A percentile compares a stretch with the other conserved stretches of the same genome.
Conservation (phyloP, 2,797 vertebrate genomes). For the Meda fulgida region DNA sequence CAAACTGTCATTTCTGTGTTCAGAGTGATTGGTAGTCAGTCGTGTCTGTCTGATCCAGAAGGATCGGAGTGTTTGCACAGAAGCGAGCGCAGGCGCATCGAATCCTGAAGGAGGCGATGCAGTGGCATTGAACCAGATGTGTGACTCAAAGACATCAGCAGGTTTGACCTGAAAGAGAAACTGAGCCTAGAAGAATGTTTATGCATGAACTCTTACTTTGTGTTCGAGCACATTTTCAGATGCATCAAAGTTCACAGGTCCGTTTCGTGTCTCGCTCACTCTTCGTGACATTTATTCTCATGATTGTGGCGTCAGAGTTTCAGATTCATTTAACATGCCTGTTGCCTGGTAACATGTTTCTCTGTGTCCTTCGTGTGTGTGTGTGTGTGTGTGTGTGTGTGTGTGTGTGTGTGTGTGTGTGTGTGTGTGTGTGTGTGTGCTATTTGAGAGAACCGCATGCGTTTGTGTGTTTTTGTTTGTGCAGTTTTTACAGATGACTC, state of each 20-base stretch:
- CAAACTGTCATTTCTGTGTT: neutral
- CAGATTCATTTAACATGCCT: neutral
- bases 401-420: neutral
- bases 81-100: neutral
- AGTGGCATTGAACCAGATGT: neutral
- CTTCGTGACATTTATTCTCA: neutral
- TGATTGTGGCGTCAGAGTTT: neutral
- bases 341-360: neutral
- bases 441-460: neutral
- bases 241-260: neutral
- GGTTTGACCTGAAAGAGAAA: neutral
- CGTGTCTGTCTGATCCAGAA: neutral
- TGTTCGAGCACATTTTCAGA: neutral
- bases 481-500: neutral
- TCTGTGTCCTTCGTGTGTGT: neutral
- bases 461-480: constrained; percentile 5
- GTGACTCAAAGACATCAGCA: neutral
- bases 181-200: neutral
- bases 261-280: neutral
- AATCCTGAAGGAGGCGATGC: neutral
- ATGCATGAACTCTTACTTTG: neutral
- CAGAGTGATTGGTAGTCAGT: neutral
- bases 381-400: neutral
- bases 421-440: neutral
- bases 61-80: too few species aligned